Base-by-base conservation (phyloP, 2,797 vertebrate genomes). In the Galago senegalensis region DNA sequence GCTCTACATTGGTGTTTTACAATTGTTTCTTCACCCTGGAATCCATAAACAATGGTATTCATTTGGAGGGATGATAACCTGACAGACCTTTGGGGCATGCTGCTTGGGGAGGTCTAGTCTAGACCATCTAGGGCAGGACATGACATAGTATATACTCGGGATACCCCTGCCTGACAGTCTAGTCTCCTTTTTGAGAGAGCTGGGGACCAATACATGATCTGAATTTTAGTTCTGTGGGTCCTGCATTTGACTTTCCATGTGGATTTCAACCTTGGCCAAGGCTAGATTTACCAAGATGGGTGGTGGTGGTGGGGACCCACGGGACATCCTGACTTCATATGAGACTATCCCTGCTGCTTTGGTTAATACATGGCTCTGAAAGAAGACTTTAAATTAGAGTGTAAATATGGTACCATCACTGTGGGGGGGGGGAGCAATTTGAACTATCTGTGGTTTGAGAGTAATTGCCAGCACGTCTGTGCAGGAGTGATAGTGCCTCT, bases 401-500 rank as follows among this genome's bases (percentile, higher is more conserved):
- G 58, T 31, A 31, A 34, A 63, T 81, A 90, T 31, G 58, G 6
- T 69, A 29, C n/a, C 43, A 84, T 79, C 61, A 14, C 49, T 16
- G 49, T 13, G 49, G 49, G 14, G 14, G 3, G 49, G 2, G 43
- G 46, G 49, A 16, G 53, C 34, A n/a, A 46, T 29, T 8, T 17
- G 81, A 92, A 49, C 21, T 58, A 46, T 18, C 0, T 40, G 49
- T 63, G 77, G 63, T n/a, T 85, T 82, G n/a, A 46, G 83, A 70
- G 31, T 12, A 65, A 80, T 60, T 31, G 86, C 3, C 8, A 76
- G 46, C 46, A 56, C 2, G 1, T 5, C 37, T 85, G 27, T 23
- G 17, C 13, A 37, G 18, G 72, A 49, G 37, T 1, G 5, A 4
- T 1, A 0, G 0, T 1, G 6, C 20, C 5, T 5, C 7, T 72